Evolutionary conservation across 2,113 vertebrate species (phyloP), one percentile per base, ranked within the genome.

Genomic region (Ptychochromis oligacanthus): DNA sequence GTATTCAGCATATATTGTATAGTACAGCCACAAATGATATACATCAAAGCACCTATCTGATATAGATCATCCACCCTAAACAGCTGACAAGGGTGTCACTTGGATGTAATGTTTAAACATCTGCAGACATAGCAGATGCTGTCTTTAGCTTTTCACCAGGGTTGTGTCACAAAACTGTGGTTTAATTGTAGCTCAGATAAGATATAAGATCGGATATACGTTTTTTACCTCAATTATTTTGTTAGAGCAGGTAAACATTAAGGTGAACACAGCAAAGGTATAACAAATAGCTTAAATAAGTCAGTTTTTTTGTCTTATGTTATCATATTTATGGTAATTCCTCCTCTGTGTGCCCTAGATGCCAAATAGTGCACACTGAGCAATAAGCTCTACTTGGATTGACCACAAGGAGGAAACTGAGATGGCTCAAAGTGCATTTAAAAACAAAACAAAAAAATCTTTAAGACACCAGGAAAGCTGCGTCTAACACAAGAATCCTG

Each of bases 381-480:
- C 3, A 67, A 17, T 18, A 18, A 18, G 15, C 17, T 24, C 14
- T 67, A 14, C 1, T 70, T 70, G 15, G 22, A n/a, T 12, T n/a
- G 18, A 31, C 22, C n/a, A 20, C n/a, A 24, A 18, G 28, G 56
- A 43, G 55, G n/a, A 56, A 12, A 82, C 0, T 72, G 38, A 72
- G 70, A 28, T n/a, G n/a, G 40, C 65, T 18, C 12, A 8, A 75
- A 57, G 64, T 20, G 22, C 49, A 52, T 65, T 70, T 58, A 24
- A 64, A 72, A 72, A n/a, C 67, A 72, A 34, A 72, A 72, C 67
- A 72, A 34, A 72, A 72, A 14, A 1, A 24, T 49, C 58, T 79
- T 34, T 64, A 7, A 61, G 26, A 28, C 14, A 28, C 17, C 11
- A 24, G 20, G 62, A 72, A 90, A 86, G 80, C 77, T 85, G 28